Evolutionary conservation across 2,888 invertebrate species (phyloP).

Genomic region (Tenthredo notha): DNA sequence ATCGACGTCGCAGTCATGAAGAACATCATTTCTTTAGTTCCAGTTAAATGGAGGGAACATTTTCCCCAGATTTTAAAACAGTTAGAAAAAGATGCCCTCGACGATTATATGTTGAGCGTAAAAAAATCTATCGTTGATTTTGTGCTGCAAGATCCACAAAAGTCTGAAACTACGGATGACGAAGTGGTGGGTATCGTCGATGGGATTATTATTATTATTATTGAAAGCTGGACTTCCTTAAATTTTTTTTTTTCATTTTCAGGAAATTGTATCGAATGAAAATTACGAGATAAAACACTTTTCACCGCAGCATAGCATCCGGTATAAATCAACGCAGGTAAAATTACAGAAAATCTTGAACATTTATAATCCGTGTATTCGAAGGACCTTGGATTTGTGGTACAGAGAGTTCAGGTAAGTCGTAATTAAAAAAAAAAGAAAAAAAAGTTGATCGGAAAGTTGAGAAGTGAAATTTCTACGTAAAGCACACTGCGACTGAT

Average conservation of each 20-base stretch:
- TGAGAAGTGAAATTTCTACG: constrained; percentile 40
- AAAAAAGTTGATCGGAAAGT: not conserved
- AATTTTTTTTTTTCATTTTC: not conserved
- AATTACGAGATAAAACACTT: constrained; percentile 62
- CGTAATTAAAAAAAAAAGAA: not conserved
- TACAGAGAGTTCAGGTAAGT: constrained; percentile 86
- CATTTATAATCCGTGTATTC: constrained; percentile 90
- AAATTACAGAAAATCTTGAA: constrained; percentile 84
- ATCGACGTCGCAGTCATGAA: constrained; percentile 87
- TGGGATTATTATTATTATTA: too few relatives aligned
- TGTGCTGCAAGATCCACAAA: constrained; percentile 88
- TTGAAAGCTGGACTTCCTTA: too few relatives aligned
- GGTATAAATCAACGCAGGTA: constrained; percentile 73
- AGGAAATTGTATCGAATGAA: constrained; percentile 61
- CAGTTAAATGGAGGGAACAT: constrained; percentile 81
- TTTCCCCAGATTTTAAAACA: constrained; percentile 82
- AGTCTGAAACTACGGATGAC: constrained; percentile 59
- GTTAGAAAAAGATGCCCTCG: constrained; percentile 89
- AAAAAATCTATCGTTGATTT: constrained; percentile 96
- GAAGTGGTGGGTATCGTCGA: constrained; percentile 27
- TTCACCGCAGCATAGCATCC: constrained; percentile 59
- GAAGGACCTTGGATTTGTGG: constrained; percentile 90
- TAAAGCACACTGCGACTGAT: constrained; percentile 83
- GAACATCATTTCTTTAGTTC: constrained; percentile 83
- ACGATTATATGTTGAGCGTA: constrained; percentile 92